phyloP scores from a whole-genome alignment of 2,888 invertebrate genomes.

The Megastigmus dorsalis region DNA sequence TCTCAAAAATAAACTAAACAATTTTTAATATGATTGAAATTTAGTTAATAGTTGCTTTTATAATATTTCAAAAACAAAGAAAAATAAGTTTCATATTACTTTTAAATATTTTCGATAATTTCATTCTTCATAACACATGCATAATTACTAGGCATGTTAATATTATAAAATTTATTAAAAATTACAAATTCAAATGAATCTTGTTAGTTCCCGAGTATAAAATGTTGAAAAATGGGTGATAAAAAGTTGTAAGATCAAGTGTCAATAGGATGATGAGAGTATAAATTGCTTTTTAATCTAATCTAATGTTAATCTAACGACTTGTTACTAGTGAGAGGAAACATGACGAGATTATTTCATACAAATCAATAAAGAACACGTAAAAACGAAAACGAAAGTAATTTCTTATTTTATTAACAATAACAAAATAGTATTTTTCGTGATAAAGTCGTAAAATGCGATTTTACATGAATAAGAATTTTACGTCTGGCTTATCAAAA shows the following conservation, averaged over 20 bases:
- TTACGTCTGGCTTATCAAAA: background rate
- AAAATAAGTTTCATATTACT: background rate
- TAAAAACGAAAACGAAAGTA: slow-evolving; percentile 13
- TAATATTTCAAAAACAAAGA: background rate
- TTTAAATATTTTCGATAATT: background rate
- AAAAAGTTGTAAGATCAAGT: background rate
- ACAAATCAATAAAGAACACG: slow-evolving; percentile 31
- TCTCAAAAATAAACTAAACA: background rate
- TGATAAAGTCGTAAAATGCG: no score
- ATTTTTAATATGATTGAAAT: background rate
- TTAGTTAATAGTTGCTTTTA: background rate
- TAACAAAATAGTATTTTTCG: background rate
- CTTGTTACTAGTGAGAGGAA: slow-evolving; percentile 47
- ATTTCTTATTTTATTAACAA: no score
- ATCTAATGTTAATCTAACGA: slow-evolving; percentile 32
- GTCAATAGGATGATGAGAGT: slow-evolving; percentile 22
- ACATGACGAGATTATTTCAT: slow-evolving; percentile 46
- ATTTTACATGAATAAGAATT: no score
- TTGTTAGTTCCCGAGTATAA: no score
- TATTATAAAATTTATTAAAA: background rate
- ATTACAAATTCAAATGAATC: no score
- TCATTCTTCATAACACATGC: background rate
- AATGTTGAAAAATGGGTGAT: background rate
- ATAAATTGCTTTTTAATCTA: slow-evolving; percentile 38
- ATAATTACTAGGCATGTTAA: background rate